A percentile compares a stretch with the other conserved stretches of the same genome.
These are phyloP conservation scores for Drosophila sproati DNA, from an alignment of 1,140 invertebrate species.

Conservation along the genomic window DNA sequence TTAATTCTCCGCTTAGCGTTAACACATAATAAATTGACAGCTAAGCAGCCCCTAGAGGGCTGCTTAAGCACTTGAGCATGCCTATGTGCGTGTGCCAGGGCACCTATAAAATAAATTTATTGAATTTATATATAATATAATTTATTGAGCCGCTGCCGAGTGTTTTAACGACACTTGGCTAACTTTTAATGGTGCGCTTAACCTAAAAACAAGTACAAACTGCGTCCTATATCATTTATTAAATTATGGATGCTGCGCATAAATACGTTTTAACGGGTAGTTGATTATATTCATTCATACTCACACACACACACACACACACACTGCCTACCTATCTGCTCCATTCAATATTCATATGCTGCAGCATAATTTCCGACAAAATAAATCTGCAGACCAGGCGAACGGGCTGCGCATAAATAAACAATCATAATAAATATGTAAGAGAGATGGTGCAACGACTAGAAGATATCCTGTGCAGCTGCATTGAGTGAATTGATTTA, in stretches of 20 bases:
- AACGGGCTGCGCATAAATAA: slow-evolving; percentile 51
- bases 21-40: not conserved
- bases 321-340: not conserved
- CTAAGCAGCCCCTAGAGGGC: not conserved
- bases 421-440: not conserved
- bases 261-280: slow-evolving; percentile 2
- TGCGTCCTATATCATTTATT: not conserved
- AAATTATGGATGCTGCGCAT: slow-evolving; percentile 1
- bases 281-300: not conserved
- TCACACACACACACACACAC: not conserved
- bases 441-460: not conserved
- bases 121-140: not conserved
- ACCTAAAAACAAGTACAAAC: not conserved
- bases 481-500: not conserved
- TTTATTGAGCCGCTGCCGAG: slow-evolving; percentile 14
- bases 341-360: slow-evolving; percentile 56
- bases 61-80: not conserved
- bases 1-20: not conserved
- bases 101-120: slow-evolving; percentile 7
- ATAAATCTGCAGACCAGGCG: slow-evolving; percentile 21
- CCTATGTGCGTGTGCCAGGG: not conserved
- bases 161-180: slow-evolving; percentile 15
- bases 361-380: slow-evolving; percentile 52
- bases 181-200: slow-evolving; percentile 11
- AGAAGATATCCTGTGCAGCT: not conserved